A percentile compares a stretch with the other conserved stretches of the same genome.
These are phyloP conservation scores for Amblyraja radiata DNA, from an alignment of 2,797 vertebrate genomes.

Conservation along the genomic window DNA sequence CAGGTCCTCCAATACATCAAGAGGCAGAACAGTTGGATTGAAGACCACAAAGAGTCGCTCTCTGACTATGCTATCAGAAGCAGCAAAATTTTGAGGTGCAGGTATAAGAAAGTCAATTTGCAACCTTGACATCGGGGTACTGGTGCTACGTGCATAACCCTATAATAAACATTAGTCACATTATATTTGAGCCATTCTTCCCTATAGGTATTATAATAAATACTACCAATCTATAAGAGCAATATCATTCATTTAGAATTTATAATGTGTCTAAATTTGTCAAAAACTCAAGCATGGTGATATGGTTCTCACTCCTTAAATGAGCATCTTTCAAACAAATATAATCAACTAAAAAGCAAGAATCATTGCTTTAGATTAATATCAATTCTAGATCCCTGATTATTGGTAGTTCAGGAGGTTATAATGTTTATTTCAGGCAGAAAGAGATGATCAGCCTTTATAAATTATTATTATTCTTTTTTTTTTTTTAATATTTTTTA, in stretches of 20 bases:
- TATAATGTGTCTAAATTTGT: neutral
- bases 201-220: neutral
- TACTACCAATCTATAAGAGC: neutral
- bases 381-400: neutral
- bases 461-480: too few relatives aligned
- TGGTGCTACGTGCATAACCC: slow-evolving; percentile 53
- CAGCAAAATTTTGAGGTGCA: slow-evolving; percentile 74
- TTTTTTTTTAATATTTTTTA: too few relatives aligned
- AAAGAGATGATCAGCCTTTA: neutral
- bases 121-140: slow-evolving; percentile 62
- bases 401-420: neutral
- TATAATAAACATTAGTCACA: slow-evolving; percentile 42
- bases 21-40: slow-evolving; percentile 76
- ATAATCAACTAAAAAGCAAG: neutral
- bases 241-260: neutral
- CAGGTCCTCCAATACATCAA: slow-evolving; percentile 81
- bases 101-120: slow-evolving; percentile 83
- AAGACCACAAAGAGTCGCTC: slow-evolving; percentile 93
- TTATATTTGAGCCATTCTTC: neutral
- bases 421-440: neutral
- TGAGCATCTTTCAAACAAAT: neutral
- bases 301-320: neutral
- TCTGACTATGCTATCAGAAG: slow-evolving; percentile 72
- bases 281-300: neutral
- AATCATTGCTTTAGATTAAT: neutral